Evolutionary conservation across 2,888 invertebrate genomes (phyloP).

Genomic region (Drosophila mettleri): DNA sequence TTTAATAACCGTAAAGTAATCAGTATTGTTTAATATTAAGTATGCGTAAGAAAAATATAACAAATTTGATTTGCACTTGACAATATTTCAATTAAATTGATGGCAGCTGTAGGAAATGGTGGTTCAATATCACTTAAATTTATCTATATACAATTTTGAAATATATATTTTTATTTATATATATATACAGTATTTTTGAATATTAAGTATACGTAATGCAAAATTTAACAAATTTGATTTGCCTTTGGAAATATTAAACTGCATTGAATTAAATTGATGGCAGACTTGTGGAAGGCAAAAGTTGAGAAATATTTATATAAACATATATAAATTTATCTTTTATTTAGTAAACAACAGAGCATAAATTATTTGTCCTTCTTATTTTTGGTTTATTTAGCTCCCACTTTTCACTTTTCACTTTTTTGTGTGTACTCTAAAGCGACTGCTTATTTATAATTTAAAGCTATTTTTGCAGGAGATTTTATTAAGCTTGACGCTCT

Average conservation of each 20-base stretch:
- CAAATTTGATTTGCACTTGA: neutral
- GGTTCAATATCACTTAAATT: too few relatives aligned
- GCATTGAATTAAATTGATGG: neutral
- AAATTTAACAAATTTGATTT: neutral
- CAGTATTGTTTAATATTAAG: neutral
- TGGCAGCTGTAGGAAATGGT: neutral
- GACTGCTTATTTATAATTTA: neutral
- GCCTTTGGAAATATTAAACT: neutral
- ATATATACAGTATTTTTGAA: neutral
- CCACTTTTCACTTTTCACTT: too few relatives aligned
- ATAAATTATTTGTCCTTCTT: too few relatives aligned
- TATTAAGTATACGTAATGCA: slow-evolving; percentile 1
- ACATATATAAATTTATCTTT: too few relatives aligned
- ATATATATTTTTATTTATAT: too few relatives aligned
- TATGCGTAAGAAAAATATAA: neutral
- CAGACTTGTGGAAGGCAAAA: too few relatives aligned
- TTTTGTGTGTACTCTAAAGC: too few relatives aligned
- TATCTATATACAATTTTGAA: too few relatives aligned
- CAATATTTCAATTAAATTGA: neutral
- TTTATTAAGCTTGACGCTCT: neutral
- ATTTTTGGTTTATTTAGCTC: neutral
- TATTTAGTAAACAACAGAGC: too few relatives aligned
- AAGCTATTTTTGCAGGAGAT: neutral
- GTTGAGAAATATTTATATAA: too few relatives aligned
- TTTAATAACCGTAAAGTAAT: neutral